phyloP scores from a whole-genome alignment of 2,113 vertebrate species.

The Pungitius pungitius region DNA sequence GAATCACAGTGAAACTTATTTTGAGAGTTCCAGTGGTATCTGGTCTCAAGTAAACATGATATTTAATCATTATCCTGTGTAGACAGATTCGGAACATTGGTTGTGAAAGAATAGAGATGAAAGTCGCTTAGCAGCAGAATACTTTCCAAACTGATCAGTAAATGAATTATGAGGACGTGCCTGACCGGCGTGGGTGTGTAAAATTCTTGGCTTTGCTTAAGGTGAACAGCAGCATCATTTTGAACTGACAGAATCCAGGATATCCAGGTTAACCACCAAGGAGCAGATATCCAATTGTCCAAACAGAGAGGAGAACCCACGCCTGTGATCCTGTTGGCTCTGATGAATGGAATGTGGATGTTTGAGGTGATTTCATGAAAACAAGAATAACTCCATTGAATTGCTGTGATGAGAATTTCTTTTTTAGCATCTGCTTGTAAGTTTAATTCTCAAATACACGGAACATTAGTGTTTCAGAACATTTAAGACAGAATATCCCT shows the following conservation, averaged over 20 bases:
- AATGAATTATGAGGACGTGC: conserved; percentile 34
- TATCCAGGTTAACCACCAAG: conserved; percentile 68
- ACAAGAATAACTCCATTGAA: conserved; percentile 51
- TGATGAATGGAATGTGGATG: conserved; percentile 56
- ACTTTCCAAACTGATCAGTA: conserved; percentile 12
- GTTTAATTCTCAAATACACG: not conserved
- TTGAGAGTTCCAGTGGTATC: not conserved
- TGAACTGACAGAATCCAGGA: conserved; percentile 73
- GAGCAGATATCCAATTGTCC: conserved; percentile 63
- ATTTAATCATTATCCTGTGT: not conserved
- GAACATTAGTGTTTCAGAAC: conserved; percentile 6
- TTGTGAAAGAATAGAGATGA: not conserved
- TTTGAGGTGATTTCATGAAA: conserved; percentile 58
- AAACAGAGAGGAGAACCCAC: conserved; percentile 56
- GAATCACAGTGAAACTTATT: not conserved
- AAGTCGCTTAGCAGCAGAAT: not conserved
- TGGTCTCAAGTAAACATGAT: not conserved
- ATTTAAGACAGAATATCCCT: conserved; percentile 7
- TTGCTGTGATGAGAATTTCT: conserved; percentile 33
- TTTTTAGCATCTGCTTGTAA: conserved; percentile 20
- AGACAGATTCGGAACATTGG: not conserved
- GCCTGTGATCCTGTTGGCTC: conserved; percentile 53
- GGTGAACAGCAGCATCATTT: conserved; percentile 57
- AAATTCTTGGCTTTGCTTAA: conserved; percentile 53
- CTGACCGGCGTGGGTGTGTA: conserved; percentile 47